phyloP scores from a whole-genome alignment of 1,140 invertebrate species.

The Hyposmocoma kahamanoa region DNA sequence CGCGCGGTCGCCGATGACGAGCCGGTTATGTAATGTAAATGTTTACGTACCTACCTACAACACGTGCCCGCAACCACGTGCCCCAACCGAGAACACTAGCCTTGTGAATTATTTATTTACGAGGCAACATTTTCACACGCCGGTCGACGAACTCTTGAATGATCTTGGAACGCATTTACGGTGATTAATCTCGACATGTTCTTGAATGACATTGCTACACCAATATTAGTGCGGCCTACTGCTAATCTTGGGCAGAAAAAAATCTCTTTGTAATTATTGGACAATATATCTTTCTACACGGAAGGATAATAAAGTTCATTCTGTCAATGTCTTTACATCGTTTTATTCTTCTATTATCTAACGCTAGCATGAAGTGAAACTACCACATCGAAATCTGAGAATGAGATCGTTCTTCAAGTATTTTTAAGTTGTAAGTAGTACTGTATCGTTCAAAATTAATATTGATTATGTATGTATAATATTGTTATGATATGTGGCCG shows the following conservation, averaged over 20 bases:
- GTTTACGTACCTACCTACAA: conserved; percentile 66
- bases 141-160: conserved; percentile 64
- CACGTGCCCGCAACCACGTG: conserved; percentile 65
- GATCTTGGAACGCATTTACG: conserved; percentile 66
- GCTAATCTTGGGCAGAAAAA: neutral
- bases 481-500: no score
- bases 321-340: no score
- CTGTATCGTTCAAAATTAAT: no score
- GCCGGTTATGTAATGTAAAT: conserved; percentile 70
- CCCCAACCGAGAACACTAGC: conserved; percentile 64
- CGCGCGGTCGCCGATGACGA: conserved; percentile 58
- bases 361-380: no score
- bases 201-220: conserved; percentile 41
- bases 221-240: conserved; percentile 2
- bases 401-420: no score
- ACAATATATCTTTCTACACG: no score
- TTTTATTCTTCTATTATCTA: no score
- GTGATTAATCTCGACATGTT: conserved; percentile 61
- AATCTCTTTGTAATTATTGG: no score
- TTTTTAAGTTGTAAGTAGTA: no score
- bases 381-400: no score
- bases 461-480: no score
- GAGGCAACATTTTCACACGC: conserved; percentile 70
- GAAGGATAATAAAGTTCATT: no score
- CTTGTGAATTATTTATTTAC: conserved; percentile 74